Evolutionary conservation across 1,140 invertebrate species (phyloP), one percentile per base, ranked within the genome.

Genomic region (Hypothenemus hampei): DNA sequence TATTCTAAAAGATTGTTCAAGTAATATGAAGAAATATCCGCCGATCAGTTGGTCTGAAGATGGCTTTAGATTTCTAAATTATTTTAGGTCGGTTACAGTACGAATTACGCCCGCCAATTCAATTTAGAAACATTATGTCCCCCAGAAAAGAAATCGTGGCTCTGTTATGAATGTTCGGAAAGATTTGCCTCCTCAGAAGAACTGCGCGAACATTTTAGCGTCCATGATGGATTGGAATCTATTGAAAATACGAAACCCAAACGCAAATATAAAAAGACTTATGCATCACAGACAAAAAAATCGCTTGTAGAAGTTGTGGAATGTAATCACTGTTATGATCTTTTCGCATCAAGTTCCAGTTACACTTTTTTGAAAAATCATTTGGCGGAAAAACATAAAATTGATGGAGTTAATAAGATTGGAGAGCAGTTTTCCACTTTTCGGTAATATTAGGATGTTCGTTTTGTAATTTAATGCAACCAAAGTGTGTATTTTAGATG

Each of bases 161-260:
- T 71, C 58, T 83, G 80, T 69, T 83, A 75, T 66, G 81, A 84
- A 63, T 85, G 83, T 65, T 68, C 76, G 23, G 69, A 76, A 54
- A 70, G 70, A 46, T 82, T 83, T 69, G 57, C 61, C 43, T 75
- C 76, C 5, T 76, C 75, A 6, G 73, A 76, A n/a, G 72, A 77
- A 47, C 66, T 80, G 6, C 76, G 81, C 62, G 75, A 76, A 39
- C 80, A 83, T 67, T 67, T 81, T 20, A 75, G 76, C 36, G 64
- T 70, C 15, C 81, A 83, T 64, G 77, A 81, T 52, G 59, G 60
- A 13, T n/a, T n/a, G n/a, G n/a, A n/a, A n/a, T n/a, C n/a, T n/a
- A n/a, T n/a, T n/a, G 58, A 62, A 24, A 59, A 65, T 35, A 47
- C 15, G 3, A 61, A 60, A 57, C 40, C 44, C 11, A 63, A 56